Percentiles rank a stretch among this genome's conserved stretches.
Evolutionary conservation across 2,113 vertebrate species (phyloP).

Genomic region (Microtus oregoni): DNA sequence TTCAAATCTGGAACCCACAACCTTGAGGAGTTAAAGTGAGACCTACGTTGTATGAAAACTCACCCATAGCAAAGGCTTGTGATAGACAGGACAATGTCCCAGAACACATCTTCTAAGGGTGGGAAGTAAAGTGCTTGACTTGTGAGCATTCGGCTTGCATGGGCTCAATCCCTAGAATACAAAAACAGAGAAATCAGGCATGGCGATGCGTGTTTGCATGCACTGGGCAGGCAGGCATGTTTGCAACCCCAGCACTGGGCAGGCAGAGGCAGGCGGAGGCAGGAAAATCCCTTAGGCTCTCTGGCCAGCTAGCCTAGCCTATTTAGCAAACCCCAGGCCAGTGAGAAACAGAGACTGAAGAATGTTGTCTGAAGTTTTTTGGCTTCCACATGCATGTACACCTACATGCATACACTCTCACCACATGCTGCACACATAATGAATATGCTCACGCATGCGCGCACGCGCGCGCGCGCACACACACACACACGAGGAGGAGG

Average conservation of each 20-base stretch:
- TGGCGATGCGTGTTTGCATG: background rate
- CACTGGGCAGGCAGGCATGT: too few relatives aligned
- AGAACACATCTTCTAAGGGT: background rate
- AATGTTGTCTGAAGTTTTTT: background rate
- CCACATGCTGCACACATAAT: background rate
- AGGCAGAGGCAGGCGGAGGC: too few relatives aligned
- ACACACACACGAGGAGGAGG: background rate
- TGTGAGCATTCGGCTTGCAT: background rate
- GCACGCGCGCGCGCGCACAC: rapidly evolving
- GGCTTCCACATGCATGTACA: background rate
- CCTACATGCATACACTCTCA: too few relatives aligned
- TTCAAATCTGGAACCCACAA: constrained; percentile 72
- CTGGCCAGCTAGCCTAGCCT: background rate
- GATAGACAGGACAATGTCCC: background rate
- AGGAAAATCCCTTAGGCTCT: too few relatives aligned
- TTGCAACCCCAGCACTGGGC: too few relatives aligned
- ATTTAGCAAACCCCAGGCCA: background rate
- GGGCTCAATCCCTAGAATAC: background rate
- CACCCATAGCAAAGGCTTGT: background rate
- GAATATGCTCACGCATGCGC: background rate
- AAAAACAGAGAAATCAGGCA: background rate
- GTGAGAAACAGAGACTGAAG: background rate
- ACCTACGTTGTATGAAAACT: background rate
- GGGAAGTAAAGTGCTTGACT: background rate
- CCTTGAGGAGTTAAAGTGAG: constrained; percentile 50